Evolutionary conservation across 2,797 vertebrate genomes (phyloP).

Genomic region (Esox masquinongy): DNA sequence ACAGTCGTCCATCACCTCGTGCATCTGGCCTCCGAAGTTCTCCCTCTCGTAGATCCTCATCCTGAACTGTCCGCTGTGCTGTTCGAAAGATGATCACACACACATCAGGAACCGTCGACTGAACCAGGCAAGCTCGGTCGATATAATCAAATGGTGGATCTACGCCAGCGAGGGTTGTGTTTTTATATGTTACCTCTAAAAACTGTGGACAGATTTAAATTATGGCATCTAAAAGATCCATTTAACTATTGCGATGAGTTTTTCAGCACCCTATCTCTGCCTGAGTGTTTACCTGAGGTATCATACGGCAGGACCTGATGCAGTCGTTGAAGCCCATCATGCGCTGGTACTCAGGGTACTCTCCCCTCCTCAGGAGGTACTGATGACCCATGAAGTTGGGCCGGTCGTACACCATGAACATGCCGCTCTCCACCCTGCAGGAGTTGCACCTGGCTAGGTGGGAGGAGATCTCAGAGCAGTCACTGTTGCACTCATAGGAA

Average conservation of each 20-base stretch:
- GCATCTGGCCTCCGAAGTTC: slow-evolving; percentile 61
- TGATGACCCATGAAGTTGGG: slow-evolving; percentile 52
- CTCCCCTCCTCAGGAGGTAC: slow-evolving; percentile 53
- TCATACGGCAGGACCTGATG: slow-evolving; percentile 54
- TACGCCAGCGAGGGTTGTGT: not conserved
- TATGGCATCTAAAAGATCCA: not conserved
- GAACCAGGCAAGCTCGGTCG: not conserved
- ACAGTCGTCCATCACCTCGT: slow-evolving; percentile 56
- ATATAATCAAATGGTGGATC: not conserved
- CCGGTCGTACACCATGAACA: slow-evolving; percentile 51
- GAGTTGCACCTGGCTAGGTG: slow-evolving; percentile 54
- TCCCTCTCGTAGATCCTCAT: slow-evolving; percentile 60
- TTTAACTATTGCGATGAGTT: not conserved
- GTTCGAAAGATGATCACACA: slow-evolving; percentile 1
- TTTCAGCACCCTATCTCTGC: not conserved
- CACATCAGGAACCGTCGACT: not conserved
- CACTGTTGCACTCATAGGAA: slow-evolving; percentile 48
- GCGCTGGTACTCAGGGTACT: slow-evolving; percentile 54
- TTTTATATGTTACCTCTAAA: not conserved
- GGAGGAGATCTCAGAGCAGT: slow-evolving; percentile 51
- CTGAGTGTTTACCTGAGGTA: slow-evolving; percentile 42
- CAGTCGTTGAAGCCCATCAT: slow-evolving; percentile 53
- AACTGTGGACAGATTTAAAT: not conserved
- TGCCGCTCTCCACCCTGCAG: slow-evolving; percentile 53
- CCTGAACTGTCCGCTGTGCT: slow-evolving; percentile 55